Percentiles rank a stretch among this genome's conserved stretches.
phyloP scores from a whole-genome alignment of 2,888 invertebrate genomes.

The Noctuana brunneofusca region DNA sequence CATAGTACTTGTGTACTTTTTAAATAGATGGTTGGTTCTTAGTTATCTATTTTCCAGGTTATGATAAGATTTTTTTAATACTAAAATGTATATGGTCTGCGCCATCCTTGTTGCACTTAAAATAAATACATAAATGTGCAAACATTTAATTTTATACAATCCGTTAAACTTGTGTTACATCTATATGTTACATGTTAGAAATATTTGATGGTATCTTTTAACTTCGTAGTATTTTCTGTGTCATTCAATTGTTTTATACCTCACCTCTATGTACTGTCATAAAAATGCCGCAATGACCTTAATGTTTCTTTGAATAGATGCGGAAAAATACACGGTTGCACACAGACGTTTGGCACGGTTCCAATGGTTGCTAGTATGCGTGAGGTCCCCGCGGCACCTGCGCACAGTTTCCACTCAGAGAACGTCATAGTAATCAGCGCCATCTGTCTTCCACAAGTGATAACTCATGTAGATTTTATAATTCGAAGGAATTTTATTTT shows the following conservation, averaged over 20 bases:
- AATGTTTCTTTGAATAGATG: conserved; percentile 25
- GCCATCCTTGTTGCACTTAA: not conserved
- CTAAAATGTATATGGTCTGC: not conserved
- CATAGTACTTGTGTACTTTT: too few relatives aligned
- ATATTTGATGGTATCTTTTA: too few relatives aligned
- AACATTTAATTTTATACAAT: not conserved
- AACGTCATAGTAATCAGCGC: conserved; percentile 20
- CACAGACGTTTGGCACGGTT: conserved; percentile 27
- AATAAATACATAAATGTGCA: not conserved
- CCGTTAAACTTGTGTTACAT: too few relatives aligned
- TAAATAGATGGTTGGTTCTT: too few relatives aligned
- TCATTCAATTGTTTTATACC: not conserved
- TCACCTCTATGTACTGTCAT: not conserved
- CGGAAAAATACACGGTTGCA: conserved; percentile 2
- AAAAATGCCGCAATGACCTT: not conserved
- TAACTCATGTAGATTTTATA: conserved; percentile 21
- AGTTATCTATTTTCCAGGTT: too few relatives aligned
- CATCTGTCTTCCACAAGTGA: conserved; percentile 7
- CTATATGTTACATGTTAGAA: too few relatives aligned
- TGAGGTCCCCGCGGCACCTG: conserved; percentile 29
- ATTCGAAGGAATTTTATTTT: conserved; percentile 13
- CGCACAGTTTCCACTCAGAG: conserved; percentile 28
- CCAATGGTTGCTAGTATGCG: conserved; percentile 32
- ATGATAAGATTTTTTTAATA: not conserved
- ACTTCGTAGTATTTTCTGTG: not conserved